Base-by-base conservation (phyloP, 2,888 invertebrate species). In the Sthenelais limicola region DNA sequence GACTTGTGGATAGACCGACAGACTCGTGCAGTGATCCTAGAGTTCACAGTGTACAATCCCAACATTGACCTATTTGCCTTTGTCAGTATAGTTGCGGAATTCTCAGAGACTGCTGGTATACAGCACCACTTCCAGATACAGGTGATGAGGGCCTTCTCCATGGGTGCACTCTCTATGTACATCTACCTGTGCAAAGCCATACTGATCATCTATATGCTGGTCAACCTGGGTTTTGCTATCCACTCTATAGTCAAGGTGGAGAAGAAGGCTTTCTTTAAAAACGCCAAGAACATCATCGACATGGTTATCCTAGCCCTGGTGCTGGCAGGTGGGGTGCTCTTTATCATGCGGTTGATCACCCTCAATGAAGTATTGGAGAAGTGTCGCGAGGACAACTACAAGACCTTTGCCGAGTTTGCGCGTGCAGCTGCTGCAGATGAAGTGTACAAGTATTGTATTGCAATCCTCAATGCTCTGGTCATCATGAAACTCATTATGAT, bases 241-340 rank as follows among this genome's bases (percentile, higher is more conserved):
- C 54, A 26, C n/a, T 15, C 18, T 32, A 21, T 28, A 1, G 56
- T 56, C 1, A 56, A 56, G 21, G 4, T 30, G 33, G 56, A 28
- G 30, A 33, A 33, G 1, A 30, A 3, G 18, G 30, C 30, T 24
- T 32, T 33, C 32, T 56, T 56, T 28, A 56, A 56, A 47, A 69
- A 73, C 9, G 33, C 67, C 9, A 51, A 30, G 4, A 72, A 73
- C 33, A 48, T 73, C n/a, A 67, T 76, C 30, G 71, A 76, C 52
- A 49, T 76, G 38, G 47, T 72, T 15, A 52, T 74, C 0, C 30
- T 74, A 4, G 38, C 70, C 18, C 67, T 74, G 33, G 68, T 33
- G 67, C 68, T 68, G 71, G 71, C 35, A 69, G 35, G 51, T 24
- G 70, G 30, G 69, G 69, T 67, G 56, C 24, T 68, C 30, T 68